Percentiles rank a stretch among this genome's conserved stretches.
phyloP scores from a whole-genome alignment of 2,797 vertebrate genomes.

The Prionace glauca region DNA sequence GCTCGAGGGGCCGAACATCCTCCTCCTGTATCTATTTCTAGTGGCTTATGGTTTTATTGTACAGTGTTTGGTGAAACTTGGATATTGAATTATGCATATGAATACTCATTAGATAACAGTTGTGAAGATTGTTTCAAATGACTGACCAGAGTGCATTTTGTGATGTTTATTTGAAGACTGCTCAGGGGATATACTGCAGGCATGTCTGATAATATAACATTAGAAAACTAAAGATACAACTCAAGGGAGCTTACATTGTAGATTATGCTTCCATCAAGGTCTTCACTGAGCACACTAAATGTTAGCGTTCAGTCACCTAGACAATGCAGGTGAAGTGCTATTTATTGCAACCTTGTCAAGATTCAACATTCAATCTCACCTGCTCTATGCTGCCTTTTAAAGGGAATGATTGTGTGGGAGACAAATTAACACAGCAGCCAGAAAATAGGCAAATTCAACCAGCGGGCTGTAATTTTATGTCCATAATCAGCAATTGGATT shows the following conservation, averaged over 20 bases:
- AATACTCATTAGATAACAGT: neutral
- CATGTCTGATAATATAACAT: neutral
- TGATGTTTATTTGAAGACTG: neutral
- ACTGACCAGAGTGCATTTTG: neutral
- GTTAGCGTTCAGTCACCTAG: neutral
- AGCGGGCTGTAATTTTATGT: neutral
- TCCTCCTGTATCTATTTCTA: too few species aligned
- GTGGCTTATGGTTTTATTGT: too few species aligned
- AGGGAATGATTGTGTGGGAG: neutral
- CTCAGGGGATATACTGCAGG: neutral
- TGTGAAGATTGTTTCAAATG: neutral
- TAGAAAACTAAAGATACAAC: neutral
- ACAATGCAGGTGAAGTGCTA: neutral
- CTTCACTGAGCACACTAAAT: neutral
- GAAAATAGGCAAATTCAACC: neutral
- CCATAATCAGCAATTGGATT: neutral
- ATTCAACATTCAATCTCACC: neutral
- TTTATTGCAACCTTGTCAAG: neutral
- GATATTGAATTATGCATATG: neutral
- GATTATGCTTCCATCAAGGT: neutral
- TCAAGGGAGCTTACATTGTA: neutral
- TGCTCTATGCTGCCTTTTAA: neutral
- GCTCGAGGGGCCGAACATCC: too few species aligned
- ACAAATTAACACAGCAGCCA: neutral
- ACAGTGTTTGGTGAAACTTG: neutral